phyloP scores from a whole-genome alignment of 2,888 invertebrate genomes.

The Alviniconcha strummeri region DNA sequence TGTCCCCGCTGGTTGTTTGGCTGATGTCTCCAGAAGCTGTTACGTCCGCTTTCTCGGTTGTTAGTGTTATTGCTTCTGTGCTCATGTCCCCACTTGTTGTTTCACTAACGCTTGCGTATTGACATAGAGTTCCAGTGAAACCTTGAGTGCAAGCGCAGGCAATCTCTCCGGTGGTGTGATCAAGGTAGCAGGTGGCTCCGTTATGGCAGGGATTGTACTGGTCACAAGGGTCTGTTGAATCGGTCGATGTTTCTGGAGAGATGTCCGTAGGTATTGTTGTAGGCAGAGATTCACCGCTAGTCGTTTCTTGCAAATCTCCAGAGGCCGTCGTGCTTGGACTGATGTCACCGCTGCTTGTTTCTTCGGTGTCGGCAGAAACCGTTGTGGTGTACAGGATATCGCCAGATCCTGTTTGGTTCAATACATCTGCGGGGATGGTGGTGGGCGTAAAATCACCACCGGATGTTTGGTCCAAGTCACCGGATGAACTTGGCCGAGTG shows the following conservation, averaged over 20 bases:
- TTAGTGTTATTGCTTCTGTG: not conserved
- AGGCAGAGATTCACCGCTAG: not conserved
- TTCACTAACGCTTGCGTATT: not conserved
- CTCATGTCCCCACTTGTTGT: not conserved
- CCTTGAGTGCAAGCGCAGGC: not conserved
- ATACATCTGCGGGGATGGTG: not conserved
- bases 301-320: too few relatives aligned
- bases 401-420: too few relatives aligned
- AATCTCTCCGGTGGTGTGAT: not conserved
- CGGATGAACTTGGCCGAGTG: too few relatives aligned
- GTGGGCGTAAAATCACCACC: not conserved
- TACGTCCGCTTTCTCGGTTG: not conserved
- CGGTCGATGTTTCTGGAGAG: not conserved
- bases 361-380: not conserved
- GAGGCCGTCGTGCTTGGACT: too few relatives aligned
- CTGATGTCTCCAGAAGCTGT: not conserved
- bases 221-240: not conserved
- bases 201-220: not conserved
- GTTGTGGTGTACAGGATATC: not conserved
- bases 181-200: not conserved
- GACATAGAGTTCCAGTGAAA: not conserved
- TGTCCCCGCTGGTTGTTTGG: not conserved
- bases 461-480: too few relatives aligned
- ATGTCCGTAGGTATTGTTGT: not conserved
- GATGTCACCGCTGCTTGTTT: too few relatives aligned